Evolutionary conservation across 1,140 invertebrate genomes (phyloP).

Genomic region (Drosophila littoralis): DNA sequence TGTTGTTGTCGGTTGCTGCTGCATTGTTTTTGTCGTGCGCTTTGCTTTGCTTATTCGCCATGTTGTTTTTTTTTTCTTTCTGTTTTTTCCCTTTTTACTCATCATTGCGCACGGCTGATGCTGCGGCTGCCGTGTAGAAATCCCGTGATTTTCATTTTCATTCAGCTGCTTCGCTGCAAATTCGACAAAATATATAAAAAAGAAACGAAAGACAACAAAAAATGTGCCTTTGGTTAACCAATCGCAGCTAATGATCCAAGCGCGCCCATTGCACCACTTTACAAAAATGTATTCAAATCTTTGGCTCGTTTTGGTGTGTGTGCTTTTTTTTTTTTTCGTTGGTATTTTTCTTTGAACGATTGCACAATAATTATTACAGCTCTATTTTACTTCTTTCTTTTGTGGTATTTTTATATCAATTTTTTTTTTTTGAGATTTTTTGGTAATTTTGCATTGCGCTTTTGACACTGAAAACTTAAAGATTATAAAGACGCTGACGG

Average conservation of each 20-base stretch:
- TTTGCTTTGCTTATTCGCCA: slow-evolving; percentile 31
- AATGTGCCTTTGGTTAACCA: slow-evolving; percentile 57
- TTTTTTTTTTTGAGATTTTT: slow-evolving; percentile 9
- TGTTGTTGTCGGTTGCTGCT: slow-evolving; percentile 12
- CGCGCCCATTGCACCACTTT: slow-evolving; percentile 67
- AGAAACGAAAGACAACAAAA: slow-evolving; percentile 32
- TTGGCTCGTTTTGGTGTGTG: slow-evolving; percentile 31
- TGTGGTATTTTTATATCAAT: slow-evolving; percentile 31
- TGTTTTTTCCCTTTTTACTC: slow-evolving; percentile 42
- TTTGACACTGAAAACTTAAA: slow-evolving; percentile 70
- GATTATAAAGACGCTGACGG: slow-evolving; percentile 56
- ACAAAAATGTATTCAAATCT: slow-evolving; percentile 74
- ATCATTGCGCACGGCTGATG: slow-evolving; percentile 44
- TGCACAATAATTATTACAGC: slow-evolving; percentile 72
- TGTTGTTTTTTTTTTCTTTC: slow-evolving; percentile 17
- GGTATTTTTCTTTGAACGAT: slow-evolving; percentile 45
- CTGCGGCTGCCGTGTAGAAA: slow-evolving; percentile 59
- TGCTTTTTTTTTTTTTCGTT: slow-evolving; percentile 23
- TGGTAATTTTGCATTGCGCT: slow-evolving; percentile 41
- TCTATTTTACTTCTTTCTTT: slow-evolving; percentile 51
- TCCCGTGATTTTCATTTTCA: slow-evolving; percentile 76
- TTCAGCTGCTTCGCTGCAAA: slow-evolving; percentile 67
- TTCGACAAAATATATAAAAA: slow-evolving; percentile 39
- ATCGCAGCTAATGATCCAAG: slow-evolving; percentile 65
- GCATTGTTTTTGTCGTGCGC: slow-evolving; percentile 42